phyloP scores from a whole-genome alignment of 2,888 invertebrate genomes.

The Thymelicus sylvestris region DNA sequence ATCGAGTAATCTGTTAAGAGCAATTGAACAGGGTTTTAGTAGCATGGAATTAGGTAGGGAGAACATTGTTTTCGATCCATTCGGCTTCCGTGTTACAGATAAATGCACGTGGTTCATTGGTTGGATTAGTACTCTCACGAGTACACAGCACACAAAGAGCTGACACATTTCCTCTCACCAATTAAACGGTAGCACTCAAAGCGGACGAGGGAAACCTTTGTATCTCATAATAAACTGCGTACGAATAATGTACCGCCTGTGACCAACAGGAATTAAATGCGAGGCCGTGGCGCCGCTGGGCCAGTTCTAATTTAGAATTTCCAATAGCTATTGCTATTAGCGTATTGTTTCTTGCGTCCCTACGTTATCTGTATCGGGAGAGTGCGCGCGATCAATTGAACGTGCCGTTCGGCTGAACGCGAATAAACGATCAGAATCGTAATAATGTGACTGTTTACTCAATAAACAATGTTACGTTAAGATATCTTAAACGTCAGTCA shows the following conservation, averaged over 20 bases:
- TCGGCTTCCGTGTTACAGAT: constrained; percentile 40
- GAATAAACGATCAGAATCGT: constrained; percentile 25
- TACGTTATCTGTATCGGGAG: constrained; percentile 40
- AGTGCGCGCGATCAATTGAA: constrained; percentile 39
- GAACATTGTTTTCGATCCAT: constrained; percentile 25
- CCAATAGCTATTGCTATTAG: constrained; percentile 42
- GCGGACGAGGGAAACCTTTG: constrained; percentile 61
- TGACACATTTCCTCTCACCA: constrained; percentile 54
- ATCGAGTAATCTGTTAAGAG: constrained; percentile 16
- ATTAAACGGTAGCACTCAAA: constrained; percentile 65
- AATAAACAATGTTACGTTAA: constrained; percentile 12
- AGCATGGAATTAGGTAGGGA: constrained; percentile 18
- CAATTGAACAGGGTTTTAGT: constrained; percentile 18
- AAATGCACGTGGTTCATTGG: constrained; percentile 47
- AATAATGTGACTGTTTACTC: constrained; percentile 24
- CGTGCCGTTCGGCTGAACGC: constrained; percentile 23
- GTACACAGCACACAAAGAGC: constrained; percentile 47
- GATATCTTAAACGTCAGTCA: constrained; percentile 9
- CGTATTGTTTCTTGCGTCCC: constrained; percentile 42
- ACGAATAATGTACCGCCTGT: constrained; percentile 47
- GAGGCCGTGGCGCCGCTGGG: constrained; percentile 46
- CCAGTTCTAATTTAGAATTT: constrained; percentile 43
- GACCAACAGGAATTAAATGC: constrained; percentile 54
- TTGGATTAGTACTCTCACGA: constrained; percentile 47
- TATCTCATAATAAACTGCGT: constrained; percentile 66